Conservation (phyloP, 1,140 invertebrate genomes). For the Stegodyphus mimosarum region DNA sequence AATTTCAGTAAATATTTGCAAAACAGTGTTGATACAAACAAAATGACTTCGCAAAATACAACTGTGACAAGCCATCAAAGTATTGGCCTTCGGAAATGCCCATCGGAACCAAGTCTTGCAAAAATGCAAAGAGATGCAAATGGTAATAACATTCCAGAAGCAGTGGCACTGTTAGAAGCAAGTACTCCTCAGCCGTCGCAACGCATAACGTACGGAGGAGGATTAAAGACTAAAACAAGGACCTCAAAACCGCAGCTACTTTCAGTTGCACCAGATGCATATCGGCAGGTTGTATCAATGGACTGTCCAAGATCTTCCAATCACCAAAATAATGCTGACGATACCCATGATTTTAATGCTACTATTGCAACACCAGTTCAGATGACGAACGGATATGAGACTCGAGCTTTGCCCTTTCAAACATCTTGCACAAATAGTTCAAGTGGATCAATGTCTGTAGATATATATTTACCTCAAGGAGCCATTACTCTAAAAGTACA, state of each 20-base stretch:
- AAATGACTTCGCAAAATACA: slow-evolving; percentile 26
- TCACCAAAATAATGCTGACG: slow-evolving; percentile 11
- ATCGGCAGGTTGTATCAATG: slow-evolving; percentile 60
- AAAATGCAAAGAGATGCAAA: slow-evolving; percentile 32
- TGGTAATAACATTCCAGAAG: slow-evolving; percentile 43
- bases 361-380: background rate
- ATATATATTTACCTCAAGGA: slow-evolving; percentile 60
- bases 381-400: slow-evolving; percentile 1
- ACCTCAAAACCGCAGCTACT: slow-evolving; percentile 43
- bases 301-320: slow-evolving; percentile 48
- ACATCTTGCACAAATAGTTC: slow-evolving; percentile 53
- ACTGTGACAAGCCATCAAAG: background rate
- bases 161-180: slow-evolving; percentile 35
- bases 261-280: slow-evolving; percentile 41
- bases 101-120: slow-evolving; percentile 55
- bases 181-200: slow-evolving; percentile 59
- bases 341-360: background rate
- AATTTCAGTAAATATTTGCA: slow-evolving; percentile 58
- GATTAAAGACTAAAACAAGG: slow-evolving; percentile 44
- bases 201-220: slow-evolving; percentile 46
- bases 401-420: slow-evolving; percentile 24
- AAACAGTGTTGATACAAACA: slow-evolving; percentile 54
- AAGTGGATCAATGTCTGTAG: slow-evolving; percentile 59
- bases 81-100: slow-evolving; percentile 49
- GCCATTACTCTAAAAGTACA: slow-evolving; percentile 54